Evolutionary conservation across 2,113 vertebrate species (phyloP).

Genomic region (Phyllopteryx taeniolatus): DNA sequence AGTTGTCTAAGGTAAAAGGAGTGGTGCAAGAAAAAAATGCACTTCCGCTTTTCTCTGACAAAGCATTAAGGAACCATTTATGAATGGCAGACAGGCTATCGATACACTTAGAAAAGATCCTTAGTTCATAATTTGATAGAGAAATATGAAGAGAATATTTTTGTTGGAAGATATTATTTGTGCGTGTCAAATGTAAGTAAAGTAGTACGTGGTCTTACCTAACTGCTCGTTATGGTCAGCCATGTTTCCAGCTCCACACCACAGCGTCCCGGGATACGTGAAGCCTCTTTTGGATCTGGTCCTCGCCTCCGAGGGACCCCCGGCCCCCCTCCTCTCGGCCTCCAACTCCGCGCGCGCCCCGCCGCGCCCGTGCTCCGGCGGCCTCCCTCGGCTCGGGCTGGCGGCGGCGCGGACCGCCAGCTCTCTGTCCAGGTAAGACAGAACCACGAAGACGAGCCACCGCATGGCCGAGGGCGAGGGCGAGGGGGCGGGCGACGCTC

Average conservation of each 20-base stretch:
- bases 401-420: conserved; percentile 62
- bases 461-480: conserved; percentile 63
- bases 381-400: conserved; percentile 45
- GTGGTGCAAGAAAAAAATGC: too few species aligned
- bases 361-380: conserved; percentile 59
- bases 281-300: conserved; percentile 76
- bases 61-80: too few species aligned
- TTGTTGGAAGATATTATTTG: not conserved
- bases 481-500: conserved; percentile 54
- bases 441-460: conserved; percentile 71
- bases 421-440: conserved; percentile 73
- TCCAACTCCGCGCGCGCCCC: conserved; percentile 25
- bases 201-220: conserved; percentile 52
- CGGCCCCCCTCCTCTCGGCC: not conserved
- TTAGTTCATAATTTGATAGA: too few species aligned
- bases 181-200: not conserved
- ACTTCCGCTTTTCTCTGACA: too few species aligned
- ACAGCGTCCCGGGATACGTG: conserved; percentile 81
- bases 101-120: too few species aligned
- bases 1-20: too few species aligned
- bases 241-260: conserved; percentile 82
- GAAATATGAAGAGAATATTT: too few species aligned
- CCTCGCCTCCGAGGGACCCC: conserved; percentile 4
- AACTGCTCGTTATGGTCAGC: conserved; percentile 76
- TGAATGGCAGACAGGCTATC: too few species aligned